phyloP scores from a whole-genome alignment of 92 coral and sea anemone genomes.

The Paragorgia papillata region DNA sequence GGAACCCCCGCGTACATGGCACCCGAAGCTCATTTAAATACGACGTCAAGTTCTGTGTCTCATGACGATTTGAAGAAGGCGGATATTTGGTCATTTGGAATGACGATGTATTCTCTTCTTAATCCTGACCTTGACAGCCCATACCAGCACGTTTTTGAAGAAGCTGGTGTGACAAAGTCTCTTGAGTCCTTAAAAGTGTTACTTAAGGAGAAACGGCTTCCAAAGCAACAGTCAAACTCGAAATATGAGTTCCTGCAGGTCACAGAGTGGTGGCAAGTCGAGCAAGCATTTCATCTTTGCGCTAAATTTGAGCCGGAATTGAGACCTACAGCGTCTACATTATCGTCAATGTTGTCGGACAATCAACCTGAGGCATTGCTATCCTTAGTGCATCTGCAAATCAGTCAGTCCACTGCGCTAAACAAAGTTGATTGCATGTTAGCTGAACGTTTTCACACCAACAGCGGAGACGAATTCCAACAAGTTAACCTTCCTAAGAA shows the following conservation, averaged over 20 bases:
- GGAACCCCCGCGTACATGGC: conserved; percentile 49
- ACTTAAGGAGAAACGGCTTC: conserved; percentile 10
- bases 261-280: too few species aligned
- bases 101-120: conserved; percentile 7
- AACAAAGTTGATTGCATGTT: not conserved
- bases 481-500: not conserved
- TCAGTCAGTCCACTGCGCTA: conserved; percentile 23
- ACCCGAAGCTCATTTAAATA: conserved; percentile 12
- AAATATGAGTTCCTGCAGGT: conserved; percentile 7
- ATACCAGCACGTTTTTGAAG: conserved; percentile 11
- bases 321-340: not conserved
- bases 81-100: conserved; percentile 21
- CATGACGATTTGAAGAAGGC: conserved; percentile 19
- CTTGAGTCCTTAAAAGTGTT: not conserved
- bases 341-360: too few species aligned
- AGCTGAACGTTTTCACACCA: not conserved
- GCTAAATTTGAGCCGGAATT: too few species aligned
- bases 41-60: not conserved
- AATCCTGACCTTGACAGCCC: conserved; percentile 32
- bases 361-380: not conserved
- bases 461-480: not conserved
- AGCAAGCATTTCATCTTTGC: too few species aligned
- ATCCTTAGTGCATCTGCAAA: not conserved
- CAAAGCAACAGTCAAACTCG: conserved; percentile 13
- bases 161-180: conserved; percentile 11